Base-by-base conservation (phyloP, 2,888 invertebrate genomes). In the Panzeria rudis region DNA sequence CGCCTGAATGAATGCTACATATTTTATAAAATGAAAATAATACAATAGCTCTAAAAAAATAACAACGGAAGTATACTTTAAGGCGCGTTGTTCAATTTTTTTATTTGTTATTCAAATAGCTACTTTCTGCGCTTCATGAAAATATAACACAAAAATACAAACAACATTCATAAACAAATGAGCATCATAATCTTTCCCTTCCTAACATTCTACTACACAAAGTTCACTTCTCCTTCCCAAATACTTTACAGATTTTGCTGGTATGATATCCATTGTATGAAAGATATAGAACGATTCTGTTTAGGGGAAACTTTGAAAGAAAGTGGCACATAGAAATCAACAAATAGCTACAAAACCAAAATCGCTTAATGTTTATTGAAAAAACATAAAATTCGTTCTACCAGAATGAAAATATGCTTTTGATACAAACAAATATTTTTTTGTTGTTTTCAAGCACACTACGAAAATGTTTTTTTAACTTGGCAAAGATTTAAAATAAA, bases 341-440 rank as follows among this genome's bases (percentile, higher is more conserved):
- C 81, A 90, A 86, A 81, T 68, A 81, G 32, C 56, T 68, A 56
- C 56, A 89, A 90, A 90, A 89, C 91, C 91, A 86, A 91, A 92
- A 92, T 92, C 92, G 92, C 91, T 91, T 92, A 92, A 92, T 92
- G 92, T 92, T 92, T 92, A 92, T 92, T 92, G 92, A 92, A 92
- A 92, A 92, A 90, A 91, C 92, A 92, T 92, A 92, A 92, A 92
- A 92, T 91, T 91, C 92, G 91, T 92, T 92, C 92, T 92, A 92
- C 91, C 91, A 92, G 92, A 92, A 92, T 90, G 90, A 92, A 92
- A 92, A 92, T 92, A 92, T 92, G 92, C 92, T 90, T 92, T 92
- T 92, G 92, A 92, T 92, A 92, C 92, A 90, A 81, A 86, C 90
- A 91, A 90, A 73, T 38, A 66, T 64, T 32, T 61, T 71, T 32